Evolutionary conservation across 2,888 invertebrate genomes (phyloP), one percentile per base, ranked within the genome.

Genomic region (Vannuccia rotundouncinata): DNA sequence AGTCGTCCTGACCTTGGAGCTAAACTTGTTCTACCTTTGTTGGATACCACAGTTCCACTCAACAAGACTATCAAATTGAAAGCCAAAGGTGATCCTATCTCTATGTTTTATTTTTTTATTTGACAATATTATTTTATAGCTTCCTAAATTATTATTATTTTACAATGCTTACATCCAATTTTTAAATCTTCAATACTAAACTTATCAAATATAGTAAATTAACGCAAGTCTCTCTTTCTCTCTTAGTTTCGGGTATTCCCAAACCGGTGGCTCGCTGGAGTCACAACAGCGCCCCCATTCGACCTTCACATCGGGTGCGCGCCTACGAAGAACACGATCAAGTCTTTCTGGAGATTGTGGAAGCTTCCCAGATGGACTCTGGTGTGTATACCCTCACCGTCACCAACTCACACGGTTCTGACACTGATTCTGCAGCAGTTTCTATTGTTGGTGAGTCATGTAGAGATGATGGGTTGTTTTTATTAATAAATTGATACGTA

Each of bases 301-400:
- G 94, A 79, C 92, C 93, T 86, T 91, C 93, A 1, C 91, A 91
- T 83, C 91, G 92, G 0, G 91, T 93, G 0, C 93, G 93, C 88
- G 92, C 92, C 83, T 90, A 91, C 66, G 94, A 95, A 85, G 93
- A 93, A 84, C 95, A 94, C 22, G 93, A 84, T 74, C 94, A 94
- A 93, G 94, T 94, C 81, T 81, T 82, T 76, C 82, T 85, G 25
- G 75, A 75, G 75, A 75, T 75, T 2, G 75, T 75, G 1, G 29
- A 75, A 5, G 25, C 75, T 2, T 29, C 75, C 27, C 29, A 29
- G 27, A 77, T 31, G n/a, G 79, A 79, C 29, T 28, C 60, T 73
- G 79, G 79, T 22, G 27, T 77, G 10, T 79, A 79, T 77, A 30
- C 79, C 0, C 79, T 79, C 1, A 66, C 25, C 10, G 78, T 77